Evolutionary conservation across 1,140 invertebrate species (phyloP).

Genomic region (Euwallacea fornicatus): DNA sequence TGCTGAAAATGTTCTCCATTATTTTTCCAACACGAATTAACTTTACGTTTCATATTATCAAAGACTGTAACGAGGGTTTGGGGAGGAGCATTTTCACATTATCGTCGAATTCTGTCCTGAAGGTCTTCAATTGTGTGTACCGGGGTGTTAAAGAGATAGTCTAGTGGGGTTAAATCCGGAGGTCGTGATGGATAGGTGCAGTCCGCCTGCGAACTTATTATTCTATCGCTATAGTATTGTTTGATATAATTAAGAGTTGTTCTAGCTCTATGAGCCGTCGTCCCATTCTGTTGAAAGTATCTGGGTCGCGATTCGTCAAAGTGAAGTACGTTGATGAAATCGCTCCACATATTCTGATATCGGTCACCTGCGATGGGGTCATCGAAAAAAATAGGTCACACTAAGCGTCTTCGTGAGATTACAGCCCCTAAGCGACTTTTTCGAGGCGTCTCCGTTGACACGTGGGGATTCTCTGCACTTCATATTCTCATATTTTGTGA

Average conservation of each 20-base stretch:
- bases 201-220: too few relatives aligned
- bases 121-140: too few relatives aligned
- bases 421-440: not conserved
- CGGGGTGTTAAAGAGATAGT: too few relatives aligned
- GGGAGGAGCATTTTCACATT: too few relatives aligned
- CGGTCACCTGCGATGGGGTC: not conserved
- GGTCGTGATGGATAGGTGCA: too few relatives aligned
- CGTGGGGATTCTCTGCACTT: constrained; percentile 16
- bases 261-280: not conserved
- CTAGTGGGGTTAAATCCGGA: too few relatives aligned
- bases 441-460: not conserved
- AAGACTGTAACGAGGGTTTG: too few relatives aligned
- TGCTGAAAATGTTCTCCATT: too few relatives aligned
- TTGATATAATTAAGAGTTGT: not conserved
- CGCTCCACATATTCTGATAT: not conserved
- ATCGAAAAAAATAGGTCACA: not conserved
- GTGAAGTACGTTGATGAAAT: not conserved
- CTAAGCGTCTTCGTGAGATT: not conserved
- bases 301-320: not conserved
- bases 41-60: too few relatives aligned
- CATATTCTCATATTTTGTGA: constrained; percentile 18
- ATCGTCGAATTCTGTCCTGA: too few relatives aligned
- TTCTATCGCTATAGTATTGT: too few relatives aligned
- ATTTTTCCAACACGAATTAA: too few relatives aligned
- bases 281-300: not conserved